These are phyloP conservation scores for Nematostella vectensis DNA, from an alignment of 92 coral and sea anemone species.

Conservation along the genomic window DNA sequence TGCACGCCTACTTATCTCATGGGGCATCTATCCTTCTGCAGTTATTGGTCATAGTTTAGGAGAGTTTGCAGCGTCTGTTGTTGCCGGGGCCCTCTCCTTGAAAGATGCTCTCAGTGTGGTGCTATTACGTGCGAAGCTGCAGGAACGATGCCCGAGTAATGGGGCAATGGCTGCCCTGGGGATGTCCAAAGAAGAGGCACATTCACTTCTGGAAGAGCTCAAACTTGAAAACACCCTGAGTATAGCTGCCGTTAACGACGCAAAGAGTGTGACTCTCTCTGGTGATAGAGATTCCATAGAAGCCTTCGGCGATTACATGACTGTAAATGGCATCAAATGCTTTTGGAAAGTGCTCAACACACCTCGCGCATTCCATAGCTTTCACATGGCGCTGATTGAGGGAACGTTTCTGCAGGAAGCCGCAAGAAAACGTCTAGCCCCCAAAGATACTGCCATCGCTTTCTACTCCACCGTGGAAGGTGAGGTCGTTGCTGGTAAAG, in stretches of 20 bases:
- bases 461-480: slow-evolving; percentile 83
- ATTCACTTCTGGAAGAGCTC: slow-evolving; percentile 24
- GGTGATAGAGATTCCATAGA: slow-evolving; percentile 62
- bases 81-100: slow-evolving; percentile 51
- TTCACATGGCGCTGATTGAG: slow-evolving; percentile 57
- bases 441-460: slow-evolving; percentile 52
- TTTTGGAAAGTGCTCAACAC: slow-evolving; percentile 68
- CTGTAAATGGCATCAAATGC: slow-evolving; percentile 7
- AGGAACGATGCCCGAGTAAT: slow-evolving; percentile 55
- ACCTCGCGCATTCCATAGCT: slow-evolving; percentile 82
- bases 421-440: slow-evolving; percentile 13
- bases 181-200: slow-evolving; percentile 47
- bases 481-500: slow-evolving; percentile 35
- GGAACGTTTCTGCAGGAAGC: slow-evolving; percentile 27
- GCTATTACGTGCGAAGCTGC: slow-evolving; percentile 50
- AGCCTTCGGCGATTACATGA: slow-evolving; percentile 41
- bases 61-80: slow-evolving; percentile 78
- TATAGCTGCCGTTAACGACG: slow-evolving; percentile 73
- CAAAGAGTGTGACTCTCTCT: slow-evolving; percentile 57
- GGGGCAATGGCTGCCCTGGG: slow-evolving; percentile 91
- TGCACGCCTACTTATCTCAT: slow-evolving; percentile 61
- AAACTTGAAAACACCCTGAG: slow-evolving; percentile 31
- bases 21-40: slow-evolving; percentile 76
- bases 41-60: slow-evolving; percentile 96
- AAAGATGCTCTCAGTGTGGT: slow-evolving; percentile 60